Evolutionary conservation across 2,888 invertebrate species (phyloP).

Genomic region (Ypsolopha scabrella): DNA sequence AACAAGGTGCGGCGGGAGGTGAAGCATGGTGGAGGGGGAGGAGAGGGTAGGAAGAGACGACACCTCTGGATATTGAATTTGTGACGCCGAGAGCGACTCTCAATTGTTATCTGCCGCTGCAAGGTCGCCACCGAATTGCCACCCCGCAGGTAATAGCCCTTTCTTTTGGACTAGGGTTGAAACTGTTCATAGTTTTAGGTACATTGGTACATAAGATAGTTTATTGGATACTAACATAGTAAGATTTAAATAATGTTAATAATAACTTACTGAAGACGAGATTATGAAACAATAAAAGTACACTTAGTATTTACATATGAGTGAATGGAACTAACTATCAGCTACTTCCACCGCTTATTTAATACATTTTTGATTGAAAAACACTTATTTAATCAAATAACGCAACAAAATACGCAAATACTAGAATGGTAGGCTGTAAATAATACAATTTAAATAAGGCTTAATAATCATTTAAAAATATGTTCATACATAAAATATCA

Average conservation of each 20-base stretch:
- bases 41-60: conserved; percentile 27
- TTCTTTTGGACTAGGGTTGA: conserved; percentile 49
- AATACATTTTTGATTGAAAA: no score
- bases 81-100: conserved; percentile 46
- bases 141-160: conserved; percentile 52
- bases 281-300: no score
- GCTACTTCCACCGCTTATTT: no score
- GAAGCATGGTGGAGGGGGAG: conserved; percentile 6
- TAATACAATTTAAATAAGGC: no score
- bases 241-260: neutral
- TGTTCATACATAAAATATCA: neutral
- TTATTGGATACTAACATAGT: neutral
- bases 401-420: no score
- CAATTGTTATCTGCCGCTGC: conserved; percentile 65
- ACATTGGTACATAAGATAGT: no score
- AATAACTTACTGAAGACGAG: no score
- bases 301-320: no score
- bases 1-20: conserved; percentile 17
- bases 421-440: no score
- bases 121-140: conserved; percentile 49
- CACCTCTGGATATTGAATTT: conserved; percentile 68
- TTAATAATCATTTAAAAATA: no score
- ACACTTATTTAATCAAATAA: no score
- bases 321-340: no score
- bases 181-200: conserved; percentile 8